phyloP scores from a whole-genome alignment of 2,888 invertebrate genomes.

The Pterostichus madidus region DNA sequence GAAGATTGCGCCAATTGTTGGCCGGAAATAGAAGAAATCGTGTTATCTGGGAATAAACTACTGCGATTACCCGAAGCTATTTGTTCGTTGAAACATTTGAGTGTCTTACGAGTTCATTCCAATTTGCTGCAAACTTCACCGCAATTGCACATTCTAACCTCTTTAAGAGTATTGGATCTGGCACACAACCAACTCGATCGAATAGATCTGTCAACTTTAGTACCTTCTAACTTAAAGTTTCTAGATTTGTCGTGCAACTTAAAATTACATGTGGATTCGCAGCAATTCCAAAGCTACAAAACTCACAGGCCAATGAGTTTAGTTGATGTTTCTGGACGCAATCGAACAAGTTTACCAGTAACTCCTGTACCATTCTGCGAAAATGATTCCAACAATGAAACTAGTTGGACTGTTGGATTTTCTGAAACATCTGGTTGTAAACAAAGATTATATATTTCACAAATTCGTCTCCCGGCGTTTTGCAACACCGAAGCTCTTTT shows the following conservation, averaged over 20 bases:
- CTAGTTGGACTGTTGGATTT: constrained; percentile 90
- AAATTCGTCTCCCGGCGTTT: constrained; percentile 88
- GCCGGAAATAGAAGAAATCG: constrained; percentile 89
- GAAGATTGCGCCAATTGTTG: constrained; percentile 87
- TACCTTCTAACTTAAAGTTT: constrained; percentile 91
- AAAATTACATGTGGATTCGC: constrained; percentile 89
- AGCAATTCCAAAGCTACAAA: constrained; percentile 89
- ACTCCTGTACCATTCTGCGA: constrained; percentile 78
- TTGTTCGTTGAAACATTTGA: constrained; percentile 84
- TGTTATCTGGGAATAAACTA: constrained; percentile 90
- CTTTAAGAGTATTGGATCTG: constrained; percentile 89
- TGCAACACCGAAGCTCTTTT: constrained; percentile 90
- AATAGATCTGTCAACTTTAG: constrained; percentile 86
- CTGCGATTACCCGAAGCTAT: constrained; percentile 88
- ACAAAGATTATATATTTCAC: constrained; percentile 87
- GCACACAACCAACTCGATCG: constrained; percentile 92
- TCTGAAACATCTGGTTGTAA: constrained; percentile 90
- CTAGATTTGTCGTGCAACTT: constrained; percentile 91
- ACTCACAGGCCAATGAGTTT: constrained; percentile 90
- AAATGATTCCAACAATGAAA: constrained; percentile 81
- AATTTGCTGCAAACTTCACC: constrained; percentile 88
- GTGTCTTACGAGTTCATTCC: constrained; percentile 89
- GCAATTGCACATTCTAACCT: constrained; percentile 86
- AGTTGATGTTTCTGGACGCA: constrained; percentile 91
- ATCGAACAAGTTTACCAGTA: constrained; percentile 84